Evolutionary conservation across 2,888 invertebrate species (phyloP).

Genomic region (Rotaria socialis): DNA sequence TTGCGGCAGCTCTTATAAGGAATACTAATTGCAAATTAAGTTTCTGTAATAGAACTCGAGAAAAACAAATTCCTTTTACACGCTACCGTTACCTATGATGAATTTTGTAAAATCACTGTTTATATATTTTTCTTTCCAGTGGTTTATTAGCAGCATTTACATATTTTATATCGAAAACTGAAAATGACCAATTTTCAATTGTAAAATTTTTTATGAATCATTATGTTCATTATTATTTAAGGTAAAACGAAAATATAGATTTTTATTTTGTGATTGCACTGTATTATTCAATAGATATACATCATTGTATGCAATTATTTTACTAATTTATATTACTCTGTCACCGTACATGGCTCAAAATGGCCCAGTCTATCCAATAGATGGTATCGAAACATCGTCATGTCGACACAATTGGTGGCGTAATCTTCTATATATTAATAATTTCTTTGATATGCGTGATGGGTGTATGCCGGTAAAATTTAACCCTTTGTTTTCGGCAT

Average conservation of each 20-base stretch:
- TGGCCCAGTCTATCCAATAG: constrained; percentile 51
- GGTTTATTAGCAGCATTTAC: constrained; percentile 37
- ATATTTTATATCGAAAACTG: constrained; percentile 47
- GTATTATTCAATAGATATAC: constrained; percentile 49
- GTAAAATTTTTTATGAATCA: constrained; percentile 33
- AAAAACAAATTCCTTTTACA: no score
- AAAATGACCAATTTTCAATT: constrained; percentile 39
- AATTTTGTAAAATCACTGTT: no score
- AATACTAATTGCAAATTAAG: no score
- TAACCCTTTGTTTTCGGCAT: no score
- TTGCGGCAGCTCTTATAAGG: no score
- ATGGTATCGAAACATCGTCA: constrained; percentile 37
- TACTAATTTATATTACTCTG: constrained; percentile 51
- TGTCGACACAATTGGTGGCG: constrained; percentile 52
- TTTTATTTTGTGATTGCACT: no score
- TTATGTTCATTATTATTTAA: constrained; percentile 36
- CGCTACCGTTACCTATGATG: no score
- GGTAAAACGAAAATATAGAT: not conserved
- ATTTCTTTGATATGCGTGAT: constrained; percentile 48
- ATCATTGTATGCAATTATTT: constrained; percentile 51
- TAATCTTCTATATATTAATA: constrained; percentile 52
- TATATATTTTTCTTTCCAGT: not conserved
- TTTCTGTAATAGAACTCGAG: no score
- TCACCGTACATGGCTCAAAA: constrained; percentile 49
- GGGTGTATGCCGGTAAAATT: not conserved